Evolutionary conservation across 2,113 vertebrate species (phyloP), one percentile per base, ranked within the genome.

Genomic region (Silurus meridionalis): DNA sequence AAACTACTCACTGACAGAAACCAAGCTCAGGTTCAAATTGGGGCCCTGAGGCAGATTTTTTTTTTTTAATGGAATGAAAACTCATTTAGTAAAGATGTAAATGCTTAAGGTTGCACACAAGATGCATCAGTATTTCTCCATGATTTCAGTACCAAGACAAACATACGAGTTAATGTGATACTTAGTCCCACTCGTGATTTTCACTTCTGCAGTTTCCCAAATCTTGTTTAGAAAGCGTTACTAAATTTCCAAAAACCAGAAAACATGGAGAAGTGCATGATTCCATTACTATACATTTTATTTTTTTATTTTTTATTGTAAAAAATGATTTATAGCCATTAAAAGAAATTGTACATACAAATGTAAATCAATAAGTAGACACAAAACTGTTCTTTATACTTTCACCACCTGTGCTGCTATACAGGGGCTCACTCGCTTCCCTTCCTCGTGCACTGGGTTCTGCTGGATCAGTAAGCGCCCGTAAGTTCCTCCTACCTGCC

Each of bases 401-500:
- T 95, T 95, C 87, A 99, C 95, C 52, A 99, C 95, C 87, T 99
- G 97, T 53, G 93, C 96, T 0, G 98, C 93, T 0, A 95, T 52
- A 69, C 96, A 97, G 0, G 96, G 96, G 25, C 93, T 95, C 84
- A 0, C 85, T 81, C 95, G 92, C 64, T 90, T 91, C 2, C 55
- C 86, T 0, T 90, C 88, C 0, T 83, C 63, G 0, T 57, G 63
- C 0, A 13, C 0, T 4, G 46, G 25, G 17, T 85, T 89, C 28
- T 89, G 88, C 53, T 91, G 92, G 23, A 96, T 15, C 23, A 95
- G 93, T 67, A 99, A 90, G 23, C 96, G 93, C 57, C 95, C 90
- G 0, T 95, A 99, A n/a, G 97, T 98, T 72, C 98, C 98, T 0
- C 98, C 98, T 0, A 97, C 96, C 48, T 95, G 96, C 17, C 98